phyloP scores from a whole-genome alignment of 2,113 vertebrate species.

The Pteruthius melanotis region DNA sequence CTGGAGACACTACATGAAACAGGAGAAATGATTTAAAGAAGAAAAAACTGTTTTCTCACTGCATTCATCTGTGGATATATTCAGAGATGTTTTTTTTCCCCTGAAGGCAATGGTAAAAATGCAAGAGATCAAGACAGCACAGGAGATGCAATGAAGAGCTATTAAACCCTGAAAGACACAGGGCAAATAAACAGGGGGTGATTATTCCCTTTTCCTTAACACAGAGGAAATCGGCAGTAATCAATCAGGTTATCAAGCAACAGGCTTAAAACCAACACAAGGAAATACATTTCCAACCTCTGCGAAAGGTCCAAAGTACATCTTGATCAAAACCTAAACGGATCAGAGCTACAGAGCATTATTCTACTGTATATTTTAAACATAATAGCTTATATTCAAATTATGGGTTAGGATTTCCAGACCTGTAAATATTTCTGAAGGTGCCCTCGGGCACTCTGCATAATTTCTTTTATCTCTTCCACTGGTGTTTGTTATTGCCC shows the following conservation, averaged over 20 bases:
- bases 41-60: background rate
- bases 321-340: background rate
- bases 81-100: background rate
- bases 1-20: background rate
- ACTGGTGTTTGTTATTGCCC: background rate
- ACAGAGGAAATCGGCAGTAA: background rate
- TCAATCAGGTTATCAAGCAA: background rate
- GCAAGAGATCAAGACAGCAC: background rate
- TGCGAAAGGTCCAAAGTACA: background rate
- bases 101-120: background rate
- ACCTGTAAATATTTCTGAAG: background rate
- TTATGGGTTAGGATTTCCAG: background rate
- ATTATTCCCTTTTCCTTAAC: background rate
- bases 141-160: background rate
- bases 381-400: background rate
- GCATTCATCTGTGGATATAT: background rate
- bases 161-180: background rate
- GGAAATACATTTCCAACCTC: background rate
- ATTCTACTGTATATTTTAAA: background rate
- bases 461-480: background rate
- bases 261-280: background rate
- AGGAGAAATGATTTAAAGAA: background rate
- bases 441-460: background rate
- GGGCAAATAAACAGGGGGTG: background rate
- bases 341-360: background rate